Evolutionary conservation across 30 jellyfish, hydroid and myxozoan genomes (phyloP), one percentile per base, ranked within the genome.

Genomic region (Sanderia malayensis): DNA sequence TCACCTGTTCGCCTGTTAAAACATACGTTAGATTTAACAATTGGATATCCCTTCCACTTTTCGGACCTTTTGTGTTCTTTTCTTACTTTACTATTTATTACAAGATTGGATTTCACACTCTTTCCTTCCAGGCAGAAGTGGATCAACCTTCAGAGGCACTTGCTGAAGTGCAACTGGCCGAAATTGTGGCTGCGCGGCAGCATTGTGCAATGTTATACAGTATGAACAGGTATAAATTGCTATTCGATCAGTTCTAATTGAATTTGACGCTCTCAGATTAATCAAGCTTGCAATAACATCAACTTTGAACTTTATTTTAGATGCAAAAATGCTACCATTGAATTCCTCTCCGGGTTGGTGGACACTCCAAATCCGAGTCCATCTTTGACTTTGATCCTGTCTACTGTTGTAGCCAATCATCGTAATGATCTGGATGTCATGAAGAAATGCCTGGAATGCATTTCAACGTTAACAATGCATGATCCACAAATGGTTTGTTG

Each of bases 321-420:
- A 70, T 60, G 71, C 0, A n/a, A 34, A 59, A 13, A 55, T 6
- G 44, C 88, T 44, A 66, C 88, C 46, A 59, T 8, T 34, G 80
- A 57, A 2, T 62, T 76, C 57, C 7, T 76, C 47, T 45, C 32
- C 18, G 80, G 73, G 29, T 18, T 76, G 18, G 33, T 30, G n/a
- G 55, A 61, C 17, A 27, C 46, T 11, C 19, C 18, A 61, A 49
- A 31, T 15, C 47, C 60, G 26, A 18, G 73, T 46, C 79, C 45
- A 25, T 62, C 88, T 18, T 41, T 46, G 41, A 3, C 63, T n/a
- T 70, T 76, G 63, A 26, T 76, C 21, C 59, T 76, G 45, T 76
- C 88, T 31, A 46, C 88, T 10, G 64, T 76, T 23, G 13, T 76
- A 13, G 80, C 64, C 28, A 25, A 49, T 76, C 88, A 79, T 0